Evolutionary conservation across 2,113 vertebrate species (phyloP).

Genomic region (Vulpes vulpes): DNA sequence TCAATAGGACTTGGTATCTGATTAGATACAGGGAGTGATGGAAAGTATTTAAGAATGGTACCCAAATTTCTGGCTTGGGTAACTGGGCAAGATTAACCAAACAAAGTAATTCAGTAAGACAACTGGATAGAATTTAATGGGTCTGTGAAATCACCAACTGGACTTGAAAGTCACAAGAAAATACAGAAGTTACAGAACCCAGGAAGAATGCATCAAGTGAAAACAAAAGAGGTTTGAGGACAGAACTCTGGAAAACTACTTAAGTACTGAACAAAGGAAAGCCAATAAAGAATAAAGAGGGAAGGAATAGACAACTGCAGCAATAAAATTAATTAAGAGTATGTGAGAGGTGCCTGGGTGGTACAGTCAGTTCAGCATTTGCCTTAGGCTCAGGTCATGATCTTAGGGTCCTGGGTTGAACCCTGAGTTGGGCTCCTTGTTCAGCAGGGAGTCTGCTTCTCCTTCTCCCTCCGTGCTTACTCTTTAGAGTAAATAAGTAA

Average conservation of each 20-base stretch:
- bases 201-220: not conserved
- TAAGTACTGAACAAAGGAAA: not conserved
- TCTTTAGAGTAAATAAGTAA: not conserved
- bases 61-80: not conserved
- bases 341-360: not conserved
- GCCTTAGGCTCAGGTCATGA: not conserved
- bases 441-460: not conserved
- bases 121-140: not conserved
- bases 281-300: not conserved
- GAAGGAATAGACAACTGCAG: not conserved
- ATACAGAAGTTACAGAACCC: not conserved
- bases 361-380: not conserved
- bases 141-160: not conserved
- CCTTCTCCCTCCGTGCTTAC: not conserved
- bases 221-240: not conserved
- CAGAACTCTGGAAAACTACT: not conserved
- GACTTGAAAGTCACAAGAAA: not conserved
- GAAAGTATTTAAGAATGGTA: not conserved
- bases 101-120: not conserved
- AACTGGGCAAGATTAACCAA: not conserved
- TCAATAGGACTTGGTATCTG: not conserved
- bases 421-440: not conserved
- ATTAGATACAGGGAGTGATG: not conserved
- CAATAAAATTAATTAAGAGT: not conserved
- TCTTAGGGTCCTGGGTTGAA: not conserved